Evolutionary conservation across 2,797 vertebrate genomes (phyloP).

Genomic region (Girardinus metallicus): DNA sequence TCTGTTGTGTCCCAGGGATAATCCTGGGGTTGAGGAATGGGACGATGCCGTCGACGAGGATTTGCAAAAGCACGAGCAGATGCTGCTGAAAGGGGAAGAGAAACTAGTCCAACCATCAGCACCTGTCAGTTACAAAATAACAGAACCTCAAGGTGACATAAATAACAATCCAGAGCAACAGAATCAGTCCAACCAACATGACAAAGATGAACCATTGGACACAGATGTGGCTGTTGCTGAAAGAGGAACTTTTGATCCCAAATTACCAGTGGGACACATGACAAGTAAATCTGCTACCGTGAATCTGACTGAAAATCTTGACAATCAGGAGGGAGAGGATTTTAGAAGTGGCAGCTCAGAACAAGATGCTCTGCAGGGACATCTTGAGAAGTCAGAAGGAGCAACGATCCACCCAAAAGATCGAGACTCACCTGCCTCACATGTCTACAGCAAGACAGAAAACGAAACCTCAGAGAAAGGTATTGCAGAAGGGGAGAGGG

Average conservation of each 20-base stretch:
- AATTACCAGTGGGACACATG: slow-evolving; percentile 1
- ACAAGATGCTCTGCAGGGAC: slow-evolving; percentile 1
- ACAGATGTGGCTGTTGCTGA: slow-evolving; percentile 12
- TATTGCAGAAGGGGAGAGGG: slow-evolving; percentile 48
- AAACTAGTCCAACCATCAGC: slow-evolving; percentile 73
- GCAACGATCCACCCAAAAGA: slow-evolving; percentile 15
- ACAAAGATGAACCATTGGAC: slow-evolving; percentile 8
- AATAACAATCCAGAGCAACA: background rate
- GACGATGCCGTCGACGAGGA: slow-evolving; percentile 70
- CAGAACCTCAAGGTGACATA: background rate
- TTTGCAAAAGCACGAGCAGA: slow-evolving; percentile 80
- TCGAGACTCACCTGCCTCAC: slow-evolving; percentile 11
- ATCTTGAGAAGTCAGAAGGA: slow-evolving; percentile 6
- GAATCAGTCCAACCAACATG: slow-evolving; percentile 5
- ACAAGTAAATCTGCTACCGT: background rate
- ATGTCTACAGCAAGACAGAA: slow-evolving; percentile 20
- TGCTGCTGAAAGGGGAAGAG: slow-evolving; percentile 68
- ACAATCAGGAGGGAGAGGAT: slow-evolving; percentile 8
- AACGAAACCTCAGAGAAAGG: slow-evolving; percentile 27
- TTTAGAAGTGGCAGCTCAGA: slow-evolving; percentile 2
- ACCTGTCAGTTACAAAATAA: slow-evolving; percentile 39
- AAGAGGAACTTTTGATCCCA: slow-evolving; percentile 8
- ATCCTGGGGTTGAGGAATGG: slow-evolving; percentile 75
- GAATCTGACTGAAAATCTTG: slow-evolving; percentile 9
- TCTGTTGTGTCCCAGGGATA: slow-evolving; percentile 81